Base-by-base conservation (phyloP, 23 tunicate genomes). In the Trididemnum nubilum region DNA sequence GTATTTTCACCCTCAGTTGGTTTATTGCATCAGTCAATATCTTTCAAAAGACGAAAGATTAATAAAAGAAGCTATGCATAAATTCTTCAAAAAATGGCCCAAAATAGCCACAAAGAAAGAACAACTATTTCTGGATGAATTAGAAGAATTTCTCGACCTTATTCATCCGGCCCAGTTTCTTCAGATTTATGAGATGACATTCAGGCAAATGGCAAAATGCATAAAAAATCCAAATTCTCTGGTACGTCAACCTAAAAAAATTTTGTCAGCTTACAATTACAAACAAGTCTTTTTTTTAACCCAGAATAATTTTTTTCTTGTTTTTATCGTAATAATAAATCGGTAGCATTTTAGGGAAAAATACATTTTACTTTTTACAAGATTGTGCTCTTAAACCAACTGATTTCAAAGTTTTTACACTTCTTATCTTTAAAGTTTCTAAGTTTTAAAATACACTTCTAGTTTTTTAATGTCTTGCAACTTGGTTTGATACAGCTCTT, bases 141-240 rank as follows among this genome's bases (percentile, higher is more conserved):
- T 94, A 82, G 99, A 94, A 82, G 99, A 94, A 65, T 35, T 94
- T 0, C 85, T 89, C 25, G 99, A 94, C 81, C 79, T 84, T 24
- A 33, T 89, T 73, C 94, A 81, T 49, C 99, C 95, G 19, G 32
- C 58, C 9, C 85, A 94, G 67, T 94, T 94, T 69, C 23, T 33
- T 1, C 85, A 89, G 36, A 52, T 82, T 26, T 84, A 81, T 26
- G 37, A 67, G 4, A 51, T 32, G 19, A 69, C 89, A 7, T 85
- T 89, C 38, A 40, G 25, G 38, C 90, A 82, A 52, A 72, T 94
- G 2, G 81, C 99, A 0, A 76, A 70, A 59, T 94, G 88, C 71
- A 36, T 94, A 5, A 54, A 51, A 30, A 81, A 85, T 77, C 72
- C 89, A 7, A 90, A 89, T 71, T 94, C 84, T 35, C 98, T 88